Conservation (phyloP, 2,888 invertebrate genomes). For the Synanthedon vespiformis region DNA sequence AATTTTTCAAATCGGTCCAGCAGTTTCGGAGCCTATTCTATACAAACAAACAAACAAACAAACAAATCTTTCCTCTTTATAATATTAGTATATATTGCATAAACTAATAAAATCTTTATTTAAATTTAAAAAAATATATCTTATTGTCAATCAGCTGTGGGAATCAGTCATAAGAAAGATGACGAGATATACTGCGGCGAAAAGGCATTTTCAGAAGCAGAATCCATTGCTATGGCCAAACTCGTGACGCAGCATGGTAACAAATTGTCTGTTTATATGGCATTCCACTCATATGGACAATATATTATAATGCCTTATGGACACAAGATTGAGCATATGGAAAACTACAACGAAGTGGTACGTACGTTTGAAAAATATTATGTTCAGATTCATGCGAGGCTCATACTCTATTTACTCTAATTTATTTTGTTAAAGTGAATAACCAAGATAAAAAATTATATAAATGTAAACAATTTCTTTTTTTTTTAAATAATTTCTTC, state of each 20-base stretch:
- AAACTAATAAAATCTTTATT: neutral
- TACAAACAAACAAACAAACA: too few species aligned
- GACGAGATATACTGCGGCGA: conserved; percentile 48
- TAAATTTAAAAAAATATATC: neutral
- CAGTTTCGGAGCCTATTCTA: too few species aligned
- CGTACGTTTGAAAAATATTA: conserved; percentile 13
- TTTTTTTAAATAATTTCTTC: too few species aligned
- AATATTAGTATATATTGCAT: too few species aligned
- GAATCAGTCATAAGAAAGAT: conserved; percentile 13
- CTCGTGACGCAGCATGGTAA: conserved; percentile 32
- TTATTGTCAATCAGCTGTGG: conserved; percentile 18
- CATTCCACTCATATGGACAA: conserved; percentile 76
- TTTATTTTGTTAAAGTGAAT: too few species aligned
- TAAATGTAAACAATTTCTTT: too few species aligned
- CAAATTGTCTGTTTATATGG: conserved; percentile 61
- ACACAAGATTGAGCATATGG: conserved; percentile 24
- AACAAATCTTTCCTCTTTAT: too few species aligned
- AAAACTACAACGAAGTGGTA: conserved; percentile 50
- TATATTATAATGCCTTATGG: conserved; percentile 70
- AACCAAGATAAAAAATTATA: too few species aligned
- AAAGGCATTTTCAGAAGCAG: conserved; percentile 63
- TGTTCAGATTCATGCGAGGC: too few species aligned
- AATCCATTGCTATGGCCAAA: conserved; percentile 44
- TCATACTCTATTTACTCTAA: too few species aligned
- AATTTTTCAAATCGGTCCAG: too few species aligned